A percentile compares a stretch with the other conserved stretches of the same genome.
phyloP scores from a whole-genome alignment of 2,888 invertebrate species.

The Protula sp. region DNA sequence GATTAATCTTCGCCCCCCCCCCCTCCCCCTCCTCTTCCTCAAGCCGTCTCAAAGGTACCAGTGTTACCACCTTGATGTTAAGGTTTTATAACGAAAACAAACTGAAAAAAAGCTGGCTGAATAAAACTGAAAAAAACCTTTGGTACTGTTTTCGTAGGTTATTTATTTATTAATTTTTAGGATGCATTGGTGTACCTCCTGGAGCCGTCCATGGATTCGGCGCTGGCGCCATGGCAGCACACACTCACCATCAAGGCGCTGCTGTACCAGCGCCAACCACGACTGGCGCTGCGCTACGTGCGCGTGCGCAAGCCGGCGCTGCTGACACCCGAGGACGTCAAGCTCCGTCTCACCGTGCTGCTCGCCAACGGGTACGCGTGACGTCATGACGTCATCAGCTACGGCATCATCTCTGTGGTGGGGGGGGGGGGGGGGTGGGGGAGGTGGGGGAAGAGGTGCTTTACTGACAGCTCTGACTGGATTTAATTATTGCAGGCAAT shows the following conservation, averaged over 20 bases:
- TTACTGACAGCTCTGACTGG: no score
- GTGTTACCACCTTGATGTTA: no score
- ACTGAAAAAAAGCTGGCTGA: no score
- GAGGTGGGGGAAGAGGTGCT: neutral
- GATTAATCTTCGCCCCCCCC: neutral
- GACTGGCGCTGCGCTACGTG: conserved; percentile 67
- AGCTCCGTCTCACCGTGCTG: conserved; percentile 60
- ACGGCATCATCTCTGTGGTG: no score
- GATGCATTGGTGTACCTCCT: conserved; percentile 65
- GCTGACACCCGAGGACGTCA: conserved; percentile 57
- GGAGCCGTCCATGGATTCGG: conserved; percentile 61
- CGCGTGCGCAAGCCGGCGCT: conserved; percentile 62
- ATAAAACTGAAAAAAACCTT: no score
- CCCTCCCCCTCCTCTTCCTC: neutral
- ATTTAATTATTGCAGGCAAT: no score
- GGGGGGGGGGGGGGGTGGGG: neutral
- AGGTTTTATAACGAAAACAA: no score
- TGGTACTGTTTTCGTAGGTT: neutral
- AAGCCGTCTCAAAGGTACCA: no score
- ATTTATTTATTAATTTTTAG: conserved; percentile 50
- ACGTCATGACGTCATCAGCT: conserved; percentile 3
- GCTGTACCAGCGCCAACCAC: conserved; percentile 65
- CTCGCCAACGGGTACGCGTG: conserved; percentile 63
- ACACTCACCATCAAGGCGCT: conserved; percentile 63
- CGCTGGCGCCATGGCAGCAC: conserved; percentile 70